phyloP scores from a whole-genome alignment of 2,113 vertebrate species.

The Mormyrus iriodes region DNA sequence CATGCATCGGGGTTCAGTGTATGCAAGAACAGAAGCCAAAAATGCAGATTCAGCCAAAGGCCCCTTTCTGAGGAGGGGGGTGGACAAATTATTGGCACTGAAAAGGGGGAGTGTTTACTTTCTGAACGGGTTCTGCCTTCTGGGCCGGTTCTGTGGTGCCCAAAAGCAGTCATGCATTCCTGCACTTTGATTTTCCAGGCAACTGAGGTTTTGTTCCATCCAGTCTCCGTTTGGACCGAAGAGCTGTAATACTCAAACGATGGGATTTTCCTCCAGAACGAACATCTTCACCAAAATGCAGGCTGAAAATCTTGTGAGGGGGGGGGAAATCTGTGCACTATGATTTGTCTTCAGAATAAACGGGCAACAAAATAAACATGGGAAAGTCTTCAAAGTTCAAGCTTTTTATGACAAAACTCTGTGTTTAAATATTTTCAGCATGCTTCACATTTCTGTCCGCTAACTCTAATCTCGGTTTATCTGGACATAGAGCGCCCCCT shows the following conservation, averaged over 20 bases:
- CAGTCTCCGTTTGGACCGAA: not conserved
- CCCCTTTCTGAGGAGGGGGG: not conserved
- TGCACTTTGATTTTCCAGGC: conserved; percentile 3
- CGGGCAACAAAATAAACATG: not conserved
- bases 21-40: not conserved
- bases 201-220: not conserved
- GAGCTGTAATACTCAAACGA: not conserved
- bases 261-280: not conserved
- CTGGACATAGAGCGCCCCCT: not conserved
- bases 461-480: not conserved
- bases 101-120: not conserved
- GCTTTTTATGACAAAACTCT: not conserved
- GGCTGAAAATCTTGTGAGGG: not conserved
- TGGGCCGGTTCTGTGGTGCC: not conserved
- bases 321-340: not conserved
- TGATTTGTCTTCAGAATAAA: not conserved
- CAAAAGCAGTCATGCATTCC: not conserved
- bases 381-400: not conserved
- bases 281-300: not conserved
- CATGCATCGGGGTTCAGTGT: not conserved
- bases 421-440: not conserved
- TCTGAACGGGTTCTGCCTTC: not conserved
- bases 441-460: not conserved
- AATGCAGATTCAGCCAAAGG: not conserved
- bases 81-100: not conserved